Evolutionary conservation across 2,113 vertebrate species (phyloP).

Genomic region (Ctenodactylus gundi): DNA sequence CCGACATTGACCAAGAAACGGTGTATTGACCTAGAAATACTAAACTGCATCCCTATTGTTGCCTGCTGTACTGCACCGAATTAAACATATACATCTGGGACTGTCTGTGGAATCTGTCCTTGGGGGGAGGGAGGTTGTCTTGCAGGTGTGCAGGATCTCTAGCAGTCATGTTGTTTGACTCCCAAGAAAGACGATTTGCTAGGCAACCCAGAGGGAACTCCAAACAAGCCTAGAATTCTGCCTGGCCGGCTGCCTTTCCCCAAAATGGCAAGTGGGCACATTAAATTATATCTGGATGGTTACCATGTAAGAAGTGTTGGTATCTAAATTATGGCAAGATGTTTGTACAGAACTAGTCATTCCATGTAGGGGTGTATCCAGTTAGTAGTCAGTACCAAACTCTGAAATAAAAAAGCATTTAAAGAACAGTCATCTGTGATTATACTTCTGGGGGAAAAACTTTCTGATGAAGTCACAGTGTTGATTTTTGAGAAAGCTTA

Average conservation of each 20-base stretch:
- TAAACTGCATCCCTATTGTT: constrained; percentile 88
- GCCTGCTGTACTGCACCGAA: constrained; percentile 93
- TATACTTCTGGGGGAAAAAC: background rate
- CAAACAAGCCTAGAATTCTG: background rate
- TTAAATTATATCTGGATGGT: background rate
- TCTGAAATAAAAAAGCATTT: constrained; percentile 26
- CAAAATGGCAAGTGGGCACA: background rate
- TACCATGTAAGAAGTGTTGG: constrained; percentile 29
- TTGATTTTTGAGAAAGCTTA: constrained; percentile 36
- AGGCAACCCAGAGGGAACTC: constrained; percentile 17
- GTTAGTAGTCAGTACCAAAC: constrained; percentile 41
- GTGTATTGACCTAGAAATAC: constrained; percentile 82
- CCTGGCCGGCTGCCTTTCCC: background rate
- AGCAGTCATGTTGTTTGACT: background rate
- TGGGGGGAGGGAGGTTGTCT: background rate
- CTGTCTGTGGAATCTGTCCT: background rate
- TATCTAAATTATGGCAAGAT: constrained; percentile 31
- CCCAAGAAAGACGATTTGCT: background rate
- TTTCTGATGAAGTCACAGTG: constrained; percentile 31
- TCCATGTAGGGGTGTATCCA: constrained; percentile 50
- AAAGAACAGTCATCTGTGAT: constrained; percentile 48
- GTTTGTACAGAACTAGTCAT: constrained; percentile 57
- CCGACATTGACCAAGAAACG: constrained; percentile 81
- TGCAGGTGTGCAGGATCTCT: background rate
- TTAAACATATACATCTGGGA: constrained; percentile 88